Base-by-base conservation (phyloP, 1,140 invertebrate genomes). In the Wiebesia pumilae region DNA sequence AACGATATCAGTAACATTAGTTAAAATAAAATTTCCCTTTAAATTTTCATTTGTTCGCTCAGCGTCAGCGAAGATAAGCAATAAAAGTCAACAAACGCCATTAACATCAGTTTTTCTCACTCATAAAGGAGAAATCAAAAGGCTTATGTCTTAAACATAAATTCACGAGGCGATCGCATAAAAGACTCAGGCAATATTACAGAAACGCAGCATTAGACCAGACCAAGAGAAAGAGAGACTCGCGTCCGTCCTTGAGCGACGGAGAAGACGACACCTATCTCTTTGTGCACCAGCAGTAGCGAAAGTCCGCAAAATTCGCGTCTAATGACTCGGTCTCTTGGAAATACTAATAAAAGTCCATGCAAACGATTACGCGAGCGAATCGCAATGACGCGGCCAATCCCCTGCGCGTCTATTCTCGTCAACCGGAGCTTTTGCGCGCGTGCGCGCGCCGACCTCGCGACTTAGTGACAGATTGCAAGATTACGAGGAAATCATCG, bases 331-430 rank as follows among this genome's bases (percentile, higher is more conserved):
- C 69, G 35, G 30, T 6, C 9, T 12, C 33, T 54, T 79, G 19
- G 33, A 24, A 16, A 35, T 80, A 38, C 80, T 33, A 69, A 81
- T 43, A 38, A 38, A 54, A 21, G 47, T 51, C 40, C 40, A 71
- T 67, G 65, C 65, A 69, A 69, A n/a, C n/a, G 43, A 82, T 82
- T 82, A 67, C 67, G 65, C 65, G 80, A 81, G 38, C 80, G n/a
- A 10, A 2, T 62, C 6, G 78, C 51, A 6, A 33, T 24, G 58
- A 35, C 27, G 58, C 65, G 7, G 65, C n/a, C 65, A 27, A 67
- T 33, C 27, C 30, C 67, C 73, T 7, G 4, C 12, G 73, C 3
- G 4, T 6, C 30, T 14, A 16, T 12, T 14, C 9, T 16, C 10
- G 1, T 27, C 58, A 27, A 14, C 10, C 21, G 24, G 27, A 27